Percentiles rank a stretch among this genome's conserved stretches.
Conservation (phyloP, 2,888 invertebrate genomes). For the Campoplex capitator region DNA sequence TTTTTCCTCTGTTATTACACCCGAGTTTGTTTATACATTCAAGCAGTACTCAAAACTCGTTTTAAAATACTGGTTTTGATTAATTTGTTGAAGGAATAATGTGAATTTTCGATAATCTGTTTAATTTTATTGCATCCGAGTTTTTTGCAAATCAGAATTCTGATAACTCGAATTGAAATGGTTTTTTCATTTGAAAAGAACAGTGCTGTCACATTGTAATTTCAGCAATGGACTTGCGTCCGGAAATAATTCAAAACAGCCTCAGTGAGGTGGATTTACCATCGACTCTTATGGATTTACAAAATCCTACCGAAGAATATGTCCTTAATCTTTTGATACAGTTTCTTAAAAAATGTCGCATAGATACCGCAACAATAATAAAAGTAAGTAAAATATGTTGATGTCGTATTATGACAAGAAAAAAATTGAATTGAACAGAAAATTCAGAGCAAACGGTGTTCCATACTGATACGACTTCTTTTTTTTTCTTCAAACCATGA, state of each 20-base stretch:
- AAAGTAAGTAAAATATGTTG: slow-evolving; percentile 62
- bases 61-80: background rate
- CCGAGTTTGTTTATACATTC: no score
- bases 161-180: no score
- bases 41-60: background rate
- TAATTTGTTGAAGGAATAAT: background rate
- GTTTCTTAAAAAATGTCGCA: slow-evolving; percentile 72
- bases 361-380: slow-evolving; percentile 71
- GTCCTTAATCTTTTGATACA: slow-evolving; percentile 72
- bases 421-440: background rate
- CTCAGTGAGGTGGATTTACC: slow-evolving; percentile 72
- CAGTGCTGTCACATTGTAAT: background rate
- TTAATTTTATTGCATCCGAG: background rate
- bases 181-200: background rate
- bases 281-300: slow-evolving; percentile 71
- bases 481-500: slow-evolving; percentile 9
- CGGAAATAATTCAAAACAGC: slow-evolving; percentile 71
- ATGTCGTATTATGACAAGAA: no score
- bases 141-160: background rate
- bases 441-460: background rate
- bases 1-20: background rate
- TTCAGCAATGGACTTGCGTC: slow-evolving; percentile 61
- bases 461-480: background rate
- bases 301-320: slow-evolving; percentile 76
- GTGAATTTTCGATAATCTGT: background rate